Conservation (phyloP, 1,140 invertebrate genomes). For the Eumaeus atala region DNA sequence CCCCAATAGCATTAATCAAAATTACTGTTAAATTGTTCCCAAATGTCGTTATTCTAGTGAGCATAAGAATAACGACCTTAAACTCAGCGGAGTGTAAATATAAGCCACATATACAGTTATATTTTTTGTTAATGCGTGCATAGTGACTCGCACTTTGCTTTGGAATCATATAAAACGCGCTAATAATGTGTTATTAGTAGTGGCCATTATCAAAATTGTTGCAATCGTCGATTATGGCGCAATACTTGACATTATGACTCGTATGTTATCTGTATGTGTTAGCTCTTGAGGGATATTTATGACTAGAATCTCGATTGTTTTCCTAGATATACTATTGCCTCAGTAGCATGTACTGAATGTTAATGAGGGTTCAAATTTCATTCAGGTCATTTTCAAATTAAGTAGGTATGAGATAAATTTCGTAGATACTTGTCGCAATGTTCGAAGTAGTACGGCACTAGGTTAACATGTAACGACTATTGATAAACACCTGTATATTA, state of each 20-base stretch:
- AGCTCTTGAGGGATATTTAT: not conserved
- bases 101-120: conserved; percentile 52
- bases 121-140: conserved; percentile 48
- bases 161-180: conserved; percentile 12
- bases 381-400: no score
- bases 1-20: conserved; percentile 28
- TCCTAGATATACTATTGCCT: no score
- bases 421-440: no score
- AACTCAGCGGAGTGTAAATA: conserved; percentile 61
- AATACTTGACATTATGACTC: not conserved
- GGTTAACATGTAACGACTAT: not conserved
- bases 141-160: conserved; percentile 36
- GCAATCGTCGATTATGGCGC: conserved; percentile 12
- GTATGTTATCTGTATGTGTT: not conserved
- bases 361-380: no score
- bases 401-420: no score
- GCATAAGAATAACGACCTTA: conserved; percentile 42
- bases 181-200: conserved; percentile 34
- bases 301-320: no score
- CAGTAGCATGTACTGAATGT: no score
- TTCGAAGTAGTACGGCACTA: no score
- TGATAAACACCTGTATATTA: not conserved
- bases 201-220: conserved; percentile 39
- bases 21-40: conserved; percentile 20
- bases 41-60: conserved; percentile 18